Base-by-base conservation (phyloP, 2,888 invertebrate species). In the Himalopsyche japonica region DNA sequence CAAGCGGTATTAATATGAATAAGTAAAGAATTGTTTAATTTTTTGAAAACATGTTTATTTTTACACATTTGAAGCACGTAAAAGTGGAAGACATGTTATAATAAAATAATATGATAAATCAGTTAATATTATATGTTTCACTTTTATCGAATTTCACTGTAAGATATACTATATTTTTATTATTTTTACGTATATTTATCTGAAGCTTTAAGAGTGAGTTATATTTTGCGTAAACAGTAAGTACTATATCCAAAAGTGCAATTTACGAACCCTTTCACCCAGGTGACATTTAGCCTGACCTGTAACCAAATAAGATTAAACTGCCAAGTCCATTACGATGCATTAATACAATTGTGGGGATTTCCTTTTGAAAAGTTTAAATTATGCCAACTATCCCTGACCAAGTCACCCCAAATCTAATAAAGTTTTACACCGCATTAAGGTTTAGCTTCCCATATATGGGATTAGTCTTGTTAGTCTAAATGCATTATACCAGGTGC, bases 241-340 rank as follows among this genome's bases (percentile, higher is more conserved):
- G 57, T 20, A 57, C 20, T 20, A 7, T 57, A 10, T 8, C 20
- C 57, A 57, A n/a, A 24, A 24, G 57, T 20, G n/a, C 57, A 57
- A 57, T 57, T 43, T 57, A 57, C 8, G 8, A 57, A 57, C 57
- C 57, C 57, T 10, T n/a, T 57, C 15, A 15, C 57, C 57, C 7
- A 57, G 57, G 57, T 57, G 57, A 57, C 57, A 57, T 57, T 57
- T 81, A 32, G 32, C 30, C 27, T 47, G 47, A 27, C 76, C 76
- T 76, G 18, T 81, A 47, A 81, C 81, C 81, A 27, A n/a, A 20
- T 30, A 7, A 76, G 81, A 81, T 81, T 81, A 81, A 76, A 76
- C 48, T 47, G 76, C 48, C 81, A 37, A 47, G 81, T 76, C 43
- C n/a, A 79, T 57, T 57, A 57, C 24, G 57, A 20, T 57, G 57